Evolutionary conservation across 2,797 vertebrate genomes (phyloP).

Genomic region (Silurus lanzhouensis): DNA sequence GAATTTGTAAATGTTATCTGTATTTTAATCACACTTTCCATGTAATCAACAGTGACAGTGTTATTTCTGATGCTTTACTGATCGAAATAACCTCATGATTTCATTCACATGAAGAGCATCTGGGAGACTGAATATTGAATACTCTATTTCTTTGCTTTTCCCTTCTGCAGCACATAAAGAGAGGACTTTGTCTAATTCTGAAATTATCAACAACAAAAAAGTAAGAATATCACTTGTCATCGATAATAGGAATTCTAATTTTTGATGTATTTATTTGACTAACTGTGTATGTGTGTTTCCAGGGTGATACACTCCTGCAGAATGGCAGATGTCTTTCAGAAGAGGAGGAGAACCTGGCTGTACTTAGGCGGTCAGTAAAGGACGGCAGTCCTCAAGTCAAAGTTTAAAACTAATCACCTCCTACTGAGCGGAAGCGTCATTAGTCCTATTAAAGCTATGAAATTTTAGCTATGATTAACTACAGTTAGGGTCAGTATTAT

Average conservation of each 20-base stretch:
- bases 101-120: background rate
- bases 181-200: conserved; percentile 69
- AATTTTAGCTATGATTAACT: background rate
- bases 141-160: background rate
- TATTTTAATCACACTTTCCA: background rate
- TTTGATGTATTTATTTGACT: background rate
- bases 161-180: conserved; percentile 71
- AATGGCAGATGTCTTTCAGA: conserved; percentile 83
- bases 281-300: conserved; percentile 30
- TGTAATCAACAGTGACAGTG: background rate
- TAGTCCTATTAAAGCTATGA: background rate
- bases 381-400: background rate
- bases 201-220: conserved; percentile 74
- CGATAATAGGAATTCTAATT: background rate
- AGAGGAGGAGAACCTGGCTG: conserved; percentile 92
- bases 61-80: background rate
- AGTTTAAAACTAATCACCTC: background rate
- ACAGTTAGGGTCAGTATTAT: background rate
- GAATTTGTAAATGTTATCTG: background rate
- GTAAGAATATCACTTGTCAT: conserved; percentile 62
- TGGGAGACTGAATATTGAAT: background rate
- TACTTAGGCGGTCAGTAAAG: conserved; percentile 74
- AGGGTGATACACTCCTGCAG: conserved; percentile 79
- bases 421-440: background rate
- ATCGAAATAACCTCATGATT: background rate